Base-by-base conservation (phyloP, 1,140 invertebrate genomes). In the Drosophila grimshawi region DNA sequence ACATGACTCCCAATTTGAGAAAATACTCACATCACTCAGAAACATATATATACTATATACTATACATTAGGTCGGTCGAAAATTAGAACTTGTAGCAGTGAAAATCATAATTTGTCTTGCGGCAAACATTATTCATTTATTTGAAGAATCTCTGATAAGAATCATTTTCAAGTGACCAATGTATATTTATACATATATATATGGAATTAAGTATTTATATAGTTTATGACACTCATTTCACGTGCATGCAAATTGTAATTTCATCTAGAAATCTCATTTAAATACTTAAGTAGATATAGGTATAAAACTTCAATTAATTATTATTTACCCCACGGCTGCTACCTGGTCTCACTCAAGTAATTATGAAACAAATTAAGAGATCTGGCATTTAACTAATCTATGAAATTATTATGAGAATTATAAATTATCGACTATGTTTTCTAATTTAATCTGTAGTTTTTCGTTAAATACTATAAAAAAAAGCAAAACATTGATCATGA, bases 181-280 rank as follows among this genome's bases (percentile, higher is more conserved):
- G 10, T n/a, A 29, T 2, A 52, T 33, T 5, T 29, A 29, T 51
- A 32, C 33, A 4, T 33, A 35, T 32, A 46, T 33, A 46, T 49
- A 27, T 48, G 7, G 35, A 61, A 49, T 37, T 46, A 66, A 66
- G 45, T 63, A 73, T 62, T 74, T 77, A 77, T 32, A 39, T 57
- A 57, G 37, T 56, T 67, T 53, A 72, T 37, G 30, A n/a, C 33
- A 46, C 19, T 35, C 37, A 8, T 46, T n/a, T 46, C 6, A 19
- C 33, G 29, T 43, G 30, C 41, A 46, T 43, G n/a, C 33, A 57
- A 35, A 33, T 49, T 37, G 45, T 27, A 61, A 62, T 61, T 39
- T 49, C 19, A 35, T 39, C 4, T 30, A 39, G 19, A 29, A 52
- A 52, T 51, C 53, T 71, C 53, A 60, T 49, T 49, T 59, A 66